Conservation (phyloP, 2,113 vertebrate species). For the Pholis gunnellus region DNA sequence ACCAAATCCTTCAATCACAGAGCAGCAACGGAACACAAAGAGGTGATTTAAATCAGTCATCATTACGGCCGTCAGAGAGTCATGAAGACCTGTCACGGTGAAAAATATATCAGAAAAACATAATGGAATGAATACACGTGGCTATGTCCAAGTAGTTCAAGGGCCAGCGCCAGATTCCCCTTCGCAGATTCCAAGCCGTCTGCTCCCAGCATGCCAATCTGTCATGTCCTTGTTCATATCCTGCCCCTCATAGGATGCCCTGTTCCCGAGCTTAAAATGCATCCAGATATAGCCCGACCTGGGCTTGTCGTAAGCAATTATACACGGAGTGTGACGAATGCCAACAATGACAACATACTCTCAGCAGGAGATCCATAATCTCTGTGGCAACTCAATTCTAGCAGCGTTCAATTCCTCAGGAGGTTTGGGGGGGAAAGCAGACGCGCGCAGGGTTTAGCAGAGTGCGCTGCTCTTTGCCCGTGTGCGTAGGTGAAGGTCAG, state of each 20-base stretch:
- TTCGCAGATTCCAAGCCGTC: conserved; percentile 63
- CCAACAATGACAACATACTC: conserved; percentile 60
- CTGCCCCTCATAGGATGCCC: conserved; percentile 74
- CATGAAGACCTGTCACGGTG: not conserved
- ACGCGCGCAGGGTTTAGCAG: conserved; percentile 14
- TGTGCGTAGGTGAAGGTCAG: conserved; percentile 74
- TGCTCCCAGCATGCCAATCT: conserved; percentile 83
- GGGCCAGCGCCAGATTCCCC: conserved; percentile 43
- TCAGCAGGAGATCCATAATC: conserved; percentile 28
- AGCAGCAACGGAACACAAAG: not conserved
- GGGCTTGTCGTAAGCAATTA: conserved; percentile 54
- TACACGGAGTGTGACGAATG: conserved; percentile 41
- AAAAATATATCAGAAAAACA: conserved; percentile 15
- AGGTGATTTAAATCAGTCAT: not conserved
- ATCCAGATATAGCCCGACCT: conserved; percentile 63
- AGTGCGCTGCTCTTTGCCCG: conserved; percentile 13
- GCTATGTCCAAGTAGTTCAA: conserved; percentile 47
- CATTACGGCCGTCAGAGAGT: not conserved
- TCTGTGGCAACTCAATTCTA: conserved; percentile 24
- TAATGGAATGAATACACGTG: conserved; percentile 28
- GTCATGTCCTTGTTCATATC: conserved; percentile 77
- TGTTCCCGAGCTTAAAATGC: conserved; percentile 66
- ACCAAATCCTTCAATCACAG: not conserved
- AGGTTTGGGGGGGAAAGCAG: not conserved
- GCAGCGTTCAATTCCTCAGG: not conserved